These are phyloP conservation scores for Perdita meconis DNA, from an alignment of 2,888 invertebrate genomes.

Conservation along the genomic window DNA sequence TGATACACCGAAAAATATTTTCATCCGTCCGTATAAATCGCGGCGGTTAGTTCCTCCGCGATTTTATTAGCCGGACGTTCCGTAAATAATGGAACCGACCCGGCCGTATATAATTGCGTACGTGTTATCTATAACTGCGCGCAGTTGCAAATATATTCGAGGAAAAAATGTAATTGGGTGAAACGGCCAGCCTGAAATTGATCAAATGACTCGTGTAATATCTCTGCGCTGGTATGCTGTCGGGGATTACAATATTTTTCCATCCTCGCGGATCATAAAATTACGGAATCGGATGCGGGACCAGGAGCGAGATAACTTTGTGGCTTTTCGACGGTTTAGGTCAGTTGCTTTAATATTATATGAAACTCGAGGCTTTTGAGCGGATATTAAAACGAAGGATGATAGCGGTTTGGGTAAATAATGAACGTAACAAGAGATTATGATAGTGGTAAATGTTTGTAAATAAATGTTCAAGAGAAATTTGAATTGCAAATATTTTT, in stretches of 20 bases:
- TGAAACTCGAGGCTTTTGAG: no score
- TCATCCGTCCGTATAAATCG: conserved; percentile 58
- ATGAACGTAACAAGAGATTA: no score
- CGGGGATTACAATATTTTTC: conserved; percentile 12
- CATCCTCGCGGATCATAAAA: no score
- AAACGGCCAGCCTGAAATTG: conserved; percentile 31
- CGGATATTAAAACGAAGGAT: no score
- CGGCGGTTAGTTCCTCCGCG: conserved; percentile 43
- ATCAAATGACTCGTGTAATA: conserved; percentile 43
- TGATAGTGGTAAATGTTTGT: no score
- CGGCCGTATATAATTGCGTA: conserved; percentile 45
- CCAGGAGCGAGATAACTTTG: not conserved
- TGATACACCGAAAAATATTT: conserved; percentile 52
- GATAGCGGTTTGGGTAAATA: no score
- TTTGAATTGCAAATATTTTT: no score
- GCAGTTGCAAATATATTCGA: conserved; percentile 49
- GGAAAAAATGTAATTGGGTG: conserved; percentile 25
- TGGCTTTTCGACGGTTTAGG: no score
- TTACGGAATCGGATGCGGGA: not conserved
- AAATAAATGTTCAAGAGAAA: no score
- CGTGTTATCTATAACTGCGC: conserved; percentile 51
- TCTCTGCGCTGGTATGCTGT: conserved; percentile 2
- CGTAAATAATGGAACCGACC: conserved; percentile 66
- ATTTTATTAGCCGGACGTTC: conserved; percentile 62
- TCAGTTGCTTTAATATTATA: no score